phyloP scores from a whole-genome alignment of 2,797 vertebrate species.

The Hephaestus fuliginosus region DNA sequence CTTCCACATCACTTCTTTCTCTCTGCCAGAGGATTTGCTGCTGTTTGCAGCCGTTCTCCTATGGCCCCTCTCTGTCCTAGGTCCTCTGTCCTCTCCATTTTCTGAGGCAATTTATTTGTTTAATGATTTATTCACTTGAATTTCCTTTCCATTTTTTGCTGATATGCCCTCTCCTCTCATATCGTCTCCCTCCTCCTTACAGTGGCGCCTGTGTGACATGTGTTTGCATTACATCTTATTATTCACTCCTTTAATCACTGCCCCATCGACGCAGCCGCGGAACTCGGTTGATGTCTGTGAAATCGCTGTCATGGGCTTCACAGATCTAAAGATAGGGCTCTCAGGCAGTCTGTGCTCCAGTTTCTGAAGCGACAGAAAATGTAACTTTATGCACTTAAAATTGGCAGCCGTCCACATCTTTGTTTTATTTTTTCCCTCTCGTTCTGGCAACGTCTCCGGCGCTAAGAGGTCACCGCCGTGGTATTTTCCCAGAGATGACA shows the following conservation, averaged over 20 bases:
- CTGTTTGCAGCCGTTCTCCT: conserved; percentile 50
- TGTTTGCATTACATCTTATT: conserved; percentile 62
- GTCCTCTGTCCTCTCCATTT: conserved; percentile 25
- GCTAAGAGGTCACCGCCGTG: conserved; percentile 33
- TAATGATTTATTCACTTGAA: conserved; percentile 53
- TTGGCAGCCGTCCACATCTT: conserved; percentile 34
- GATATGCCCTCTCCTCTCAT: background rate
- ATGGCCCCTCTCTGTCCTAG: conserved; percentile 28
- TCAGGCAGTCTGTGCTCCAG: conserved; percentile 24
- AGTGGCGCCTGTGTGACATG: conserved; percentile 44
- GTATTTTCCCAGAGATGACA: conserved; percentile 51
- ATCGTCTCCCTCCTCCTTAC: conserved; percentile 9
- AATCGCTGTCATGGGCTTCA: conserved; percentile 35
- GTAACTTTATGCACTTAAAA: conserved; percentile 26
- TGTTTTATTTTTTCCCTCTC: conserved; percentile 15
- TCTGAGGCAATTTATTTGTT: conserved; percentile 45
- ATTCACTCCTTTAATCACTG: conserved; percentile 56
- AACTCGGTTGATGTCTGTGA: conserved; percentile 46
- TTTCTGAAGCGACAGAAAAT: conserved; percentile 46
- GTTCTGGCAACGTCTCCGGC: conserved; percentile 27
- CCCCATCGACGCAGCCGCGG: conserved; percentile 32
- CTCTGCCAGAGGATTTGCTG: conserved; percentile 70
- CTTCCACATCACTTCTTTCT: conserved; percentile 77
- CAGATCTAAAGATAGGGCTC: conserved; percentile 37
- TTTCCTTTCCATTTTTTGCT: conserved; percentile 25